Evolutionary conservation across 2,113 vertebrate genomes (phyloP).

Genomic region (Melospiza melodia): DNA sequence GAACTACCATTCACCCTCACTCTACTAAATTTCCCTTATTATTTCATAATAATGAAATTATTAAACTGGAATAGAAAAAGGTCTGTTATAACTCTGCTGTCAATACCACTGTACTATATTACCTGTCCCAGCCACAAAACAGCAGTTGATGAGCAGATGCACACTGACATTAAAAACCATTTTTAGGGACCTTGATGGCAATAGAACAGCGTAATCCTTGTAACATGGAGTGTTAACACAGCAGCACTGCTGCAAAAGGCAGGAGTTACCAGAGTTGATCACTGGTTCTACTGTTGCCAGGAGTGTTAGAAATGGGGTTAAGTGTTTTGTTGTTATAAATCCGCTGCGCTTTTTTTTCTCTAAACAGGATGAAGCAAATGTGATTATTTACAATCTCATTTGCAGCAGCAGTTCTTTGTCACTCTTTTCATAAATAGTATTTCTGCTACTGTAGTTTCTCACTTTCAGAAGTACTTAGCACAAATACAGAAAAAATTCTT

Average conservation of each 20-base stretch:
- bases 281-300: background rate
- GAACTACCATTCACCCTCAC: background rate
- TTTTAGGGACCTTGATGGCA: background rate
- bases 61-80: background rate
- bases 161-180: background rate
- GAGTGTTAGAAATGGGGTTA: background rate
- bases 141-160: background rate
- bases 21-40: background rate
- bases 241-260: background rate
- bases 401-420: conserved; percentile 1
- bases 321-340: background rate
- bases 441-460: background rate
- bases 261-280: background rate
- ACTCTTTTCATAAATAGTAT: background rate
- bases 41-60: background rate
- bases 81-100: background rate
- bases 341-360: background rate
- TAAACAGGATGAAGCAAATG: background rate
- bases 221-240: background rate
- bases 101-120: background rate
- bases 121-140: background rate
- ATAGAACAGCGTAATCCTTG: background rate
- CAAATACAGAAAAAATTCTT: background rate
- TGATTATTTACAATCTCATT: background rate
- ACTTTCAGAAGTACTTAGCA: background rate